Conservation (phyloP, 2,888 invertebrate species). For the Leucophenga montana region DNA sequence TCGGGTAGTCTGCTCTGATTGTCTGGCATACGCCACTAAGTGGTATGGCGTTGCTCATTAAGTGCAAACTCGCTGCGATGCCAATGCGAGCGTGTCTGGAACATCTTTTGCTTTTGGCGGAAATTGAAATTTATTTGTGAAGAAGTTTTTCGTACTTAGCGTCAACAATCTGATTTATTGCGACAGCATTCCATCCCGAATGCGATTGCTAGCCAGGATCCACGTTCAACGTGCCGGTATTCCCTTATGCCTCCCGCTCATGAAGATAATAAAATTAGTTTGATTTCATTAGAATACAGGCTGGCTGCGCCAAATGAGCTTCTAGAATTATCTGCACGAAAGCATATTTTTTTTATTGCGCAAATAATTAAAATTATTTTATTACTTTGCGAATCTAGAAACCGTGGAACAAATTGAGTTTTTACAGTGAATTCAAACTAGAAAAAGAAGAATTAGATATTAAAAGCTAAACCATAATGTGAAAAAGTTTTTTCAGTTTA, state of each 20-base stretch:
- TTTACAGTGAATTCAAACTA: too few species aligned
- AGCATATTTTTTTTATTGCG: background rate
- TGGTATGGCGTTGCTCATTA: background rate
- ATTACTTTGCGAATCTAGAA: too few species aligned
- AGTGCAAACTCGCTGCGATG: constrained; percentile 1
- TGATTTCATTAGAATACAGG: constrained; percentile 22
- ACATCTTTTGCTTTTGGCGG: constrained; percentile 18
- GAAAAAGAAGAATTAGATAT: too few species aligned
- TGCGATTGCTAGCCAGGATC: background rate
- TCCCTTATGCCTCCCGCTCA: background rate
- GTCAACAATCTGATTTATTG: background rate
- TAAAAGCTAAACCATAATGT: too few species aligned
- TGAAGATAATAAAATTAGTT: constrained; percentile 29
- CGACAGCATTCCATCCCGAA: background rate
- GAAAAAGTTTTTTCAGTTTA: too few species aligned
- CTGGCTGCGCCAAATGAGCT: constrained; percentile 6
- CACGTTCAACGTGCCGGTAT: background rate
- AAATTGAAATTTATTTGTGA: constrained; percentile 29
- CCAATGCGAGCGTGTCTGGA: constrained; percentile 2
- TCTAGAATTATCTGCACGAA: constrained; percentile 1
- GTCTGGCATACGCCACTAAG: background rate
- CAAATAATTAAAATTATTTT: background rate
- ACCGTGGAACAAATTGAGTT: too few species aligned
- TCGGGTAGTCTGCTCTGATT: background rate
- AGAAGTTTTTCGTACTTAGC: constrained; percentile 8